These are phyloP conservation scores for Amblyornis subalaris DNA, from an alignment of 2,113 vertebrate species.

Conservation along the genomic window DNA sequence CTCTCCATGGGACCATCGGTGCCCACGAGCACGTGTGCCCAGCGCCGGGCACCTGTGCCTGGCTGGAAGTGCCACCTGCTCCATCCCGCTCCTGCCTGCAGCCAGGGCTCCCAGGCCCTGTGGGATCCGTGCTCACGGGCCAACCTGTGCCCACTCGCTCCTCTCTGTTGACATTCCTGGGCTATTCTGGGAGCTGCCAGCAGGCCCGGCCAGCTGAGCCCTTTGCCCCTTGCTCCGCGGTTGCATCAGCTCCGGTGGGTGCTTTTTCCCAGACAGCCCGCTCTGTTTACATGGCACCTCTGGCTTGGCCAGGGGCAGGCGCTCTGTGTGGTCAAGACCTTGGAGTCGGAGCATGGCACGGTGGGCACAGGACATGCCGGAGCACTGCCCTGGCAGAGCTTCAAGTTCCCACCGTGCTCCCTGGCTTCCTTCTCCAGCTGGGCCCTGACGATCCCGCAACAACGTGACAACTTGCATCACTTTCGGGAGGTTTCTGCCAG, in stretches of 20 bases:
- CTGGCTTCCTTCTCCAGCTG: background rate
- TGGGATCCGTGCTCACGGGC: background rate
- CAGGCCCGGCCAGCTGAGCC: slow-evolving; percentile 4
- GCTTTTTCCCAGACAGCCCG: slow-evolving; percentile 66
- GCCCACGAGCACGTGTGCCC: accelerated
- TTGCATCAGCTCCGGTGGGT: slow-evolving; percentile 52
- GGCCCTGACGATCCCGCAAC: background rate
- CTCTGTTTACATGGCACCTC: slow-evolving; percentile 63
- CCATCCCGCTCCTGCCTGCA: background rate
- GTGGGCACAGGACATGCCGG: background rate
- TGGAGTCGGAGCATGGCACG: background rate
- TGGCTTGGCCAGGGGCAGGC: slow-evolving; percentile 6
- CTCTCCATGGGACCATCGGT: background rate
- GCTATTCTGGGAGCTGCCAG: slow-evolving; percentile 68
- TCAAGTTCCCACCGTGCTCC: background rate
- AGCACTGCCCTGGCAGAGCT: background rate
- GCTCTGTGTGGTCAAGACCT: slow-evolving; percentile 35
- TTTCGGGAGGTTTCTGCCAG: accelerated
- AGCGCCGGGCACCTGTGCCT: accelerated
- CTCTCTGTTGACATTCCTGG: slow-evolving; percentile 58
- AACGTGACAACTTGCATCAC: background rate
- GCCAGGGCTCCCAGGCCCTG: background rate
- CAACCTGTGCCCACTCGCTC: background rate
- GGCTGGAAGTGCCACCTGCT: background rate
- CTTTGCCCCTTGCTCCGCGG: background rate